Base-by-base conservation (phyloP, 1,140 invertebrate species). In the Goniozus legneri region DNA sequence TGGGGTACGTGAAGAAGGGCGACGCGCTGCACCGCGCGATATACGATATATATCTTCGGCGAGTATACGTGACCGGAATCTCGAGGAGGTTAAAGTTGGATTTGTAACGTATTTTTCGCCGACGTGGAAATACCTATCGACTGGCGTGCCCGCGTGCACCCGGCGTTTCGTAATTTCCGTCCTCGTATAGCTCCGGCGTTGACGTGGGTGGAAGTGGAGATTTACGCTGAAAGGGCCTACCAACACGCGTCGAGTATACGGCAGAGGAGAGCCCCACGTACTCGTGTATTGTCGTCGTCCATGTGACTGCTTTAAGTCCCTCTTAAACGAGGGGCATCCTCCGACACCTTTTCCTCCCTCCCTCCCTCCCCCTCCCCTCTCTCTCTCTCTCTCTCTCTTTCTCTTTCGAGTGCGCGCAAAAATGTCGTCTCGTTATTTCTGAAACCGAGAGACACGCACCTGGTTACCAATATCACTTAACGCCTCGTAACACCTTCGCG, bases 51-150 rank as follows among this genome's bases (percentile, higher is more conserved):
- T 60, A 60, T 60, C 56, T 60, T 58, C 35, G 56, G 44, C 6
- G 24, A 58, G 44, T 34, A 49, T 63, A 61, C 60, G 62, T 66
- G 64, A 63, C 49, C 45, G 53, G 62, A 65, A 66, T 65, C 36
- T 33, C 27, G 24, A 54, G 45, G 34, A 56, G 50, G 56, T 66
- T 65, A 63, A 61, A 63, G 62, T 65, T 62, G 50, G 57, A 62
- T 64, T 64, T 65, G 61, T 65, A 62, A 64, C 60, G 59, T 65
- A 64, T 65, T 65, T 64, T 64, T 60, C 58, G 50, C 39, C 49
- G 52, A 64, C 46, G 54, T 58, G 56, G 42, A 56, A 60, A 62
- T 64, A 60, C 51, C 55, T 58, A 60, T 60, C 57, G 57, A 54
- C 56, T 58, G 47, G 33, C 33, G 33, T 43, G 41, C 24, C 37